Evolutionary conservation across 2,113 vertebrate genomes (phyloP).

Genomic region (Percopsis transmontana): DNA sequence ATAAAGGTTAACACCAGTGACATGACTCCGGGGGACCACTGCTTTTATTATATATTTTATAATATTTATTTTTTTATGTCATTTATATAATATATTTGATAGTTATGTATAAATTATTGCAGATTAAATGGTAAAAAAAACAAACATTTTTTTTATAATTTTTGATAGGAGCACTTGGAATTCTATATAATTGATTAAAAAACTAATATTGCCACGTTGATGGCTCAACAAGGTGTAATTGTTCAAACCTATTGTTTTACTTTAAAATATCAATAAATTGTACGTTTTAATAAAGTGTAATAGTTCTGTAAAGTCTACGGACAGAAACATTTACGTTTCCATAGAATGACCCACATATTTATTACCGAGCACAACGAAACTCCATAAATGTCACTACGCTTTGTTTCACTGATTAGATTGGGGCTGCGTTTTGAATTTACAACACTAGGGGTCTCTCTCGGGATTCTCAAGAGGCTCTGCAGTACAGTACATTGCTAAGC

Average conservation of each 20-base stretch:
- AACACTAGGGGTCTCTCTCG: conserved; percentile 64
- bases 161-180: not conserved
- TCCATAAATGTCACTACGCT: not conserved
- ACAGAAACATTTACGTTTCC: not conserved
- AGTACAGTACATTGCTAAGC: conserved; percentile 11
- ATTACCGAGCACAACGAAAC: conserved; percentile 4
- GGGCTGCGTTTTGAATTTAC: not conserved
- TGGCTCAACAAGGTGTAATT: not conserved
- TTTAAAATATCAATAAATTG: not conserved
- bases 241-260: not conserved
- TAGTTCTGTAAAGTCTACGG: not conserved
- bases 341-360: not conserved
- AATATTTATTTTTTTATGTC: conserved; percentile 13
- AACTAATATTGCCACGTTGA: not conserved
- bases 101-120: too few species aligned
- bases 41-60: conserved; percentile 13
- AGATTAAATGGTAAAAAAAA: too few species aligned
- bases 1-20: conserved; percentile 30
- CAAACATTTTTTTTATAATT: too few species aligned
- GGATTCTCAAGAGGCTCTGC: conserved; percentile 29
- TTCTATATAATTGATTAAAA: not conserved
- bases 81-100: not conserved
- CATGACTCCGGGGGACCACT: conserved; percentile 7
- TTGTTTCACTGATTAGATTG: not conserved
- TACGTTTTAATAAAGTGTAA: not conserved